phyloP scores from a whole-genome alignment of 2,888 invertebrate genomes.

The Pyrocoelia pectoralis region DNA sequence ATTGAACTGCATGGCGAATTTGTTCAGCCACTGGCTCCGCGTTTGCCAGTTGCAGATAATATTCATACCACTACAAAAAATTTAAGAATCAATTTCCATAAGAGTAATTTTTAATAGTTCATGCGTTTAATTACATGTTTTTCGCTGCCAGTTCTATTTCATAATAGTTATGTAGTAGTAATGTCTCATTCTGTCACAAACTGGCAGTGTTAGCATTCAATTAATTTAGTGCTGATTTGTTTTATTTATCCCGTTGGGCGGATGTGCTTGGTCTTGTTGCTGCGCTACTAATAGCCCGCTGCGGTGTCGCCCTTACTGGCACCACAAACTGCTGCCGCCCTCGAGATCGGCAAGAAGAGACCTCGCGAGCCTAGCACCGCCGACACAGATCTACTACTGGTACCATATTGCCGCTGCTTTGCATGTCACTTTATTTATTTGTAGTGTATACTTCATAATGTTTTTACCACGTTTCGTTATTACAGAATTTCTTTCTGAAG shows the following conservation, averaged over 20 bases:
- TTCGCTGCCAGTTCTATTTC: conserved; percentile 31
- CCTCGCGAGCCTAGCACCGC: conserved; percentile 78
- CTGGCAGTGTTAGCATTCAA: conserved; percentile 41
- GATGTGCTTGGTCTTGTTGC: conserved; percentile 62
- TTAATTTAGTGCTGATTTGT: conserved; percentile 61
- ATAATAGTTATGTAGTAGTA: conserved; percentile 33
- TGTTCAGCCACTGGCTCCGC: conserved; percentile 48
- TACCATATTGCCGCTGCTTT: conserved; percentile 73
- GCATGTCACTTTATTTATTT: conserved; percentile 64
- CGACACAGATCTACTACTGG: conserved; percentile 93
- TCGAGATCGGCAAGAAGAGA: conserved; percentile 96
- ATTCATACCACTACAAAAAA: conserved; percentile 45
- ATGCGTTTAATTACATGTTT: conserved; percentile 11
- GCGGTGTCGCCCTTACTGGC: conserved; percentile 70
- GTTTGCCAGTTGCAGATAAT: conserved; percentile 43
- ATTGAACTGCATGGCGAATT: conserved; percentile 48
- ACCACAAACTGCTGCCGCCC: conserved; percentile 71
- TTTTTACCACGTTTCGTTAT: background rate
- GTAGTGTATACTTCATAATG: conserved; percentile 31
- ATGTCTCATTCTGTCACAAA: conserved; percentile 31
- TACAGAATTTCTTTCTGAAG: conserved; percentile 17
- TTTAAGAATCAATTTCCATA: conserved; percentile 18
- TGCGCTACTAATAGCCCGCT: conserved; percentile 63
- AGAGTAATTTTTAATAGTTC: background rate
- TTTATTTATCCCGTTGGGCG: conserved; percentile 60